Base-by-base conservation (phyloP, 1,140 invertebrate genomes). In the Ganaspis sp. region DNA sequence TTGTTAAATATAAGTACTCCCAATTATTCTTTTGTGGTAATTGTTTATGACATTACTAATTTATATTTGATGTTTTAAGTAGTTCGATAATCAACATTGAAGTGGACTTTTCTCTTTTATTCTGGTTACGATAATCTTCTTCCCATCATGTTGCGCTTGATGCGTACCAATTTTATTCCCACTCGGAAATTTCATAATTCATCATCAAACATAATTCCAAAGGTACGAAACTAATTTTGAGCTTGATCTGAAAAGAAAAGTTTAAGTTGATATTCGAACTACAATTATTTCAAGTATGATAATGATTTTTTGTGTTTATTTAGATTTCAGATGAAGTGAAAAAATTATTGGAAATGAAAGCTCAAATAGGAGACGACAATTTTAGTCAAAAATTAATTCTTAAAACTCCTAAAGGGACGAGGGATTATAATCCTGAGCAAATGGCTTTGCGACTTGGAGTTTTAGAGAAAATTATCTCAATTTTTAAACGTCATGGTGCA, bases 401-500 rank as follows among this genome's bases (percentile, higher is more conserved):
- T 38, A 98, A 98, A 93, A 97, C 96, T 9, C 95, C 97, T 3
- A 98, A 99, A 92, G 99, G 99, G 1, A 99, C 99, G 0, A 92
- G 98, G 77, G 99, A 99, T 90, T 99, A 97, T 92, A 95, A 94
- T 75, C 98, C 99, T 0, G 93, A 96, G 83, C 97, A 99, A 91
- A 99, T 99, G 98, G 95, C 96, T 0, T 92, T 99, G 72, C 93
- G 99, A 11, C 94, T 98, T 84, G 93, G 94, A 81, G 98, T 99
- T 0, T 92, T 99, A 71, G 93, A 96, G 72, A 98, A 96, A 90
- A 97, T 99, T 82, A 93, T 96, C 11, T 87, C 94, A 40, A 95
- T 98, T 76, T 99, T 99, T 87, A 98, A 99, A 91, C 95, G 94
- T 73, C 98, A 99, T 89, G 99, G 99, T n/a, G 99, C 98, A 69